Evolutionary conservation across 2,888 invertebrate genomes (phyloP), one percentile per base, ranked within the genome.

Genomic region (Poecilobothrus nobilitatus): DNA sequence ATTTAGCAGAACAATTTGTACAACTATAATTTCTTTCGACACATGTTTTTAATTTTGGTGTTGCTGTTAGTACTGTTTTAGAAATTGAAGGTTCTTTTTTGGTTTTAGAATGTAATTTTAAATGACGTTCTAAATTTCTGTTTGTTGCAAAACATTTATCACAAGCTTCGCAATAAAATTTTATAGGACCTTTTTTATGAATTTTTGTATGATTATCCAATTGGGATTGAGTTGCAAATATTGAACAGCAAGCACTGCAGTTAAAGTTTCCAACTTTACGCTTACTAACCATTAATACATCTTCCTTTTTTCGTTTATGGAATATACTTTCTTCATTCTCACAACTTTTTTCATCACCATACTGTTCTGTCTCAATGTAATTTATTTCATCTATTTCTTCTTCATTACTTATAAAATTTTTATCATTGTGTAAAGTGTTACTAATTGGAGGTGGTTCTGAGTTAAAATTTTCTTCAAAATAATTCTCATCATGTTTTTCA

Each of bases 151-250:
- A 65, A 37, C 9, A 20, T 20, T 65, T 65, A 37, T 65, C 37
- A 10, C 65, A 65, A 10, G 15, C 33, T 20, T 18, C n/a, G 9
- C 65, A 65, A 37, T 65, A 65, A 65, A 65, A 65, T 37, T 37
- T 65, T 1, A 22, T 18, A 37, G 33, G 4, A n/a, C 8, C 37
- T 15, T 9, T 20, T n/a, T 33, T 20, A 37, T 65, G 65, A 65
- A 37, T 37, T 65, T 65, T 65, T 10, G 10, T 65, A n/a, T 65
- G 65, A n/a, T 65, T n/a, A 20, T 65, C 33, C 1, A 65, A 37
- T 65, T 65, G 34, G 9, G 3, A 10, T 37, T 65, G 34, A 20
- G 37, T 20, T n/a, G 33, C 9, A 65, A 65, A 65, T 34, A 12
- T 10, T 34, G 37, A n/a, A 33, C 12, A 20, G 20, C 65, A 65